Evolutionary conservation across 2,888 invertebrate genomes (phyloP), one percentile per base, ranked within the genome.

Genomic region (Aromia moschata): DNA sequence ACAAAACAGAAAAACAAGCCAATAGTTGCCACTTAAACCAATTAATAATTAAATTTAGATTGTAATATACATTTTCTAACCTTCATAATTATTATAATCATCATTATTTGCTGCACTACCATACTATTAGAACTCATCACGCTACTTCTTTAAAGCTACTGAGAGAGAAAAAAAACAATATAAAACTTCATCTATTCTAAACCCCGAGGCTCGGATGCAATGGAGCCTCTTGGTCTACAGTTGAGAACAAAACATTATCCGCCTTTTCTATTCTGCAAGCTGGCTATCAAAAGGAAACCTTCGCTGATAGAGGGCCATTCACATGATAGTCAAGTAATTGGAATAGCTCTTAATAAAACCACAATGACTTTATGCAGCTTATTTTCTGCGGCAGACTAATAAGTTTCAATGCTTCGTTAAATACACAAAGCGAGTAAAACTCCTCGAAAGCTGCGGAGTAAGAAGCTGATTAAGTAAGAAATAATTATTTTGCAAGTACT

Each of bases 241-340:
- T 25, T 14, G 25, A 12, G 25, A 38, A 43, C 43, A 43, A 43
- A 43, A 25, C 25, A 25, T n/a, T 2, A n/a, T 10, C 12, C 20
- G 20, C 25, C 25, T 16, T 12, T 11, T 43, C 17, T 36, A 9
- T 14, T n/a, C 18, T 20, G 11, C 37, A 37, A 36, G 47, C 20
- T 36, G 36, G 18, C 36, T 47, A 37, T 47, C 37, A 36, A 47
- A 47, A 37, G 47, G 47, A 47, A 47, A 37, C 47, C 47, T 47
- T 41, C 33, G 14, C 11, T 20, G 47, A 47, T 47, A 47, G 37
- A 47, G 36, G 37, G 31, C 12, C 20, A 47, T 47, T 37, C 36
- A 16, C n/a, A 12, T 2, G 33, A 17, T 47, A 37, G 47, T 11
- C 18, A 12, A 47, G 47, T 47, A 47, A 47, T 47, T 47, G 47